phyloP scores from a whole-genome alignment of 2,888 invertebrate species.

The Cosmorhoe ocellata region DNA sequence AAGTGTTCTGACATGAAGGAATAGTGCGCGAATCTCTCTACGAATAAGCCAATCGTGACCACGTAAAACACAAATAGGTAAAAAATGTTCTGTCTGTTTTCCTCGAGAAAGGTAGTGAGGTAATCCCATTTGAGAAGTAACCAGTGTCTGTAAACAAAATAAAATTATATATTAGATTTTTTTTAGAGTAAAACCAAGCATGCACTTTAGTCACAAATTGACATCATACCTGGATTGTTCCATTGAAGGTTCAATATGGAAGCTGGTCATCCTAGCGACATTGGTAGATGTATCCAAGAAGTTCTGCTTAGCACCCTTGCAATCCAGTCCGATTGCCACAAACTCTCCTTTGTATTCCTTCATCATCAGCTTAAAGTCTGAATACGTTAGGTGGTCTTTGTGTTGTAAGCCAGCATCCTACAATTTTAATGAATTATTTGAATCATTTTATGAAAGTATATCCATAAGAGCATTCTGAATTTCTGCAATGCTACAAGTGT shows the following conservation, averaged over 20 bases:
- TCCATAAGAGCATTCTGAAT: no score
- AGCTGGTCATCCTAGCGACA: constrained; percentile 97
- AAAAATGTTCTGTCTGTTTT: constrained; percentile 97
- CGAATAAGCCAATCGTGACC: constrained; percentile 95
- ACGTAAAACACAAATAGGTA: constrained; percentile 97
- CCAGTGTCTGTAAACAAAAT: constrained; percentile 83
- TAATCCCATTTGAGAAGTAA: constrained; percentile 91
- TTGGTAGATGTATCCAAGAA: constrained; percentile 97
- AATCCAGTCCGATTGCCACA: constrained; percentile 96
- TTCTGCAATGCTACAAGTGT: not conserved
- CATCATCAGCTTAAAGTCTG: constrained; percentile 97
- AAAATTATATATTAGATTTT: not conserved
- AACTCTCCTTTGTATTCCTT: constrained; percentile 97
- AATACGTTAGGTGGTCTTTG: constrained; percentile 94
- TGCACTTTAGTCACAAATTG: not conserved
- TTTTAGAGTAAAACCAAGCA: not conserved
- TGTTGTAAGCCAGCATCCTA: constrained; percentile 94
- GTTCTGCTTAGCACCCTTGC: constrained; percentile 97
- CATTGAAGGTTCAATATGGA: constrained; percentile 92
- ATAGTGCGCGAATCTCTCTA: constrained; percentile 97
- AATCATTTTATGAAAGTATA: no score
- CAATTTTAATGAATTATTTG: not conserved
- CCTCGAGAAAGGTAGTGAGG: constrained; percentile 95
- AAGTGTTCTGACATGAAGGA: constrained; percentile 98
- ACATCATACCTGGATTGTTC: constrained; percentile 79